phyloP scores from a whole-genome alignment of 2,113 vertebrate species.

The Nibea albiflora region DNA sequence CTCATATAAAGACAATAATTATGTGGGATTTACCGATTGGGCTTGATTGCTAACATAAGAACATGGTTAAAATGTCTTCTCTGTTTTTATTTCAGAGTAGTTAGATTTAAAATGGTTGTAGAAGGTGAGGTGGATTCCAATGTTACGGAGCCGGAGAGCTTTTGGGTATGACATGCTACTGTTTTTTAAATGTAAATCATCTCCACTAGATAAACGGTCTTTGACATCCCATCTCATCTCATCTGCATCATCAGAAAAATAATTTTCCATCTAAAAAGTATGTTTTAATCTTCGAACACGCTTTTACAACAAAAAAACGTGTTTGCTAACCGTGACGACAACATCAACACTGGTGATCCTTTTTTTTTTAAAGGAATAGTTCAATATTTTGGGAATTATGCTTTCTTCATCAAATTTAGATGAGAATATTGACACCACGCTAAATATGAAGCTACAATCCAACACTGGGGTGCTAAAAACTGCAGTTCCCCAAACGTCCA shows the following conservation, averaged over 20 bases:
- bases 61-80: slow-evolving; percentile 21
- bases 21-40: background rate
- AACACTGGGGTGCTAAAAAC: too few relatives aligned
- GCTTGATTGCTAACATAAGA: background rate
- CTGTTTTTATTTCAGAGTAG: slow-evolving; percentile 69
- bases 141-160: slow-evolving; percentile 59
- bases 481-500: too few relatives aligned
- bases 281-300: slow-evolving; percentile 44
- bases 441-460: background rate
- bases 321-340: background rate
- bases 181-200: background rate
- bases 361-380: background rate
- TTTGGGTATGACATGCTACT: slow-evolving; percentile 64
- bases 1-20: background rate
- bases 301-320: background rate
- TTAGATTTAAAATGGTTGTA: slow-evolving; percentile 59
- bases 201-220: background rate
- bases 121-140: slow-evolving; percentile 67
- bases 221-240: slow-evolving; percentile 44
- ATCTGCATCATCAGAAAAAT: slow-evolving; percentile 37
- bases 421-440: background rate
- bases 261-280: slow-evolving; percentile 19
- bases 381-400: background rate
- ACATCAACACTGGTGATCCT: background rate
- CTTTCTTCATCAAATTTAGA: background rate